A percentile compares a stretch with the other conserved stretches of the same genome.
Conservation (phyloP, 2,797 vertebrate species). For the Poecilia picta region DNA sequence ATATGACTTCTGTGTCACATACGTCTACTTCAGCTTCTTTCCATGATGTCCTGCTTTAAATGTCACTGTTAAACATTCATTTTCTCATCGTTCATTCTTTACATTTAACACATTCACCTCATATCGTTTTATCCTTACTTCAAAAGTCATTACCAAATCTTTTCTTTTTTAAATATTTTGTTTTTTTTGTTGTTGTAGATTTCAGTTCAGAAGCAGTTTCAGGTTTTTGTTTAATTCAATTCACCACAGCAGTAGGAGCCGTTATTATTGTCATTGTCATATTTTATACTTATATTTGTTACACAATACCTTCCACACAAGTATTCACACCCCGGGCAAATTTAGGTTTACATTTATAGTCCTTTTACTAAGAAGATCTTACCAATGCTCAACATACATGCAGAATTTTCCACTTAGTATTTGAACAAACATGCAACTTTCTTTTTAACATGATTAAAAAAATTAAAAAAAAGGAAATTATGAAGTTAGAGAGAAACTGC, state of each 20-base stretch:
- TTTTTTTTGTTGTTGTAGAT: not conserved
- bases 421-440: not conserved
- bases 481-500: not conserved
- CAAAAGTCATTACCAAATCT: not conserved
- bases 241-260: not conserved
- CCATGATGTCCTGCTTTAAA: constrained; percentile 19
- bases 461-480: no score
- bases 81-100: constrained; percentile 38
- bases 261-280: not conserved
- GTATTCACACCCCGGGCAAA: not conserved
- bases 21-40: constrained; percentile 9
- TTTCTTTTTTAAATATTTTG: not conserved
- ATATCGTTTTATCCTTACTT: not conserved
- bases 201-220: not conserved
- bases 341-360: not conserved
- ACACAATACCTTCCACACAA: no score
- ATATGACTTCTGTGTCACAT: not conserved
- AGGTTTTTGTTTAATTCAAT: not conserved
- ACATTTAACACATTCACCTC: constrained; percentile 35
- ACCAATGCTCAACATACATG: not conserved
- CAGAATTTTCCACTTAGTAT: not conserved
- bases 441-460: not conserved
- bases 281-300: not conserved
- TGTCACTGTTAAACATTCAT: constrained; percentile 32
- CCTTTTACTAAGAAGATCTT: no score